Evolutionary conservation across 1,140 invertebrate species (phyloP).

Genomic region (Yoshiicerus persimilis): DNA sequence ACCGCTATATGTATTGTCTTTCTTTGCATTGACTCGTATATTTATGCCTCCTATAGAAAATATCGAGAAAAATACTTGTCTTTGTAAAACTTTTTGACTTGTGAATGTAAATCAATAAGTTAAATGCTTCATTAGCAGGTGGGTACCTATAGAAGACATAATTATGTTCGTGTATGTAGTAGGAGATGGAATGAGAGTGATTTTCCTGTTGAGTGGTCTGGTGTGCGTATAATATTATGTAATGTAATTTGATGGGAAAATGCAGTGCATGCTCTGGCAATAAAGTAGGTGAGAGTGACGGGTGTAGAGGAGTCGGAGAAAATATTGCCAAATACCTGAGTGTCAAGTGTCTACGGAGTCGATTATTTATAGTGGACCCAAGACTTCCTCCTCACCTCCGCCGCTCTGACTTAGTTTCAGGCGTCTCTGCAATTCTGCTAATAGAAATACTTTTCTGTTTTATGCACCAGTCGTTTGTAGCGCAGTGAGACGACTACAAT

Average conservation of each 20-base stretch:
- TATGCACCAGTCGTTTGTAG: not conserved
- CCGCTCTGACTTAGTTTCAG: not conserved
- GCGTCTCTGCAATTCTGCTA: not conserved
- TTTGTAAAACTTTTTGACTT: not conserved
- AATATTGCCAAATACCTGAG: conserved; percentile 23
- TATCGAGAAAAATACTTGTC: too few species aligned
- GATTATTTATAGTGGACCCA: conserved; percentile 4
- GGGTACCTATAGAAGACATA: too few species aligned
- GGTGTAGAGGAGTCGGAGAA: not conserved
- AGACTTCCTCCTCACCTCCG: not conserved
- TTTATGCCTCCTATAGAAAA: too few species aligned
- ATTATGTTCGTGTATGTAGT: not conserved
- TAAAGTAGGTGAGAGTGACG: not conserved
- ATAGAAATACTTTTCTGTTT: not conserved
- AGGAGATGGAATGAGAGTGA: not conserved
- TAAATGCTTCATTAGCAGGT: not conserved
- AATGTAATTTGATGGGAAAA: conserved; percentile 19
- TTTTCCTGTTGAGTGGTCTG: not conserved
- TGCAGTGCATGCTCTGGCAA: conserved; percentile 5
- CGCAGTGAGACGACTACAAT: not conserved
- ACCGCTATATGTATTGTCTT: not conserved
- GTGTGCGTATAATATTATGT: not conserved
- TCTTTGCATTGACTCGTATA: too few species aligned
- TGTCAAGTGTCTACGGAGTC: conserved; percentile 22
- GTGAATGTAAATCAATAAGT: not conserved